phyloP scores from a whole-genome alignment of 2,888 invertebrate species.

The Caenorhabditis sp. region DNA sequence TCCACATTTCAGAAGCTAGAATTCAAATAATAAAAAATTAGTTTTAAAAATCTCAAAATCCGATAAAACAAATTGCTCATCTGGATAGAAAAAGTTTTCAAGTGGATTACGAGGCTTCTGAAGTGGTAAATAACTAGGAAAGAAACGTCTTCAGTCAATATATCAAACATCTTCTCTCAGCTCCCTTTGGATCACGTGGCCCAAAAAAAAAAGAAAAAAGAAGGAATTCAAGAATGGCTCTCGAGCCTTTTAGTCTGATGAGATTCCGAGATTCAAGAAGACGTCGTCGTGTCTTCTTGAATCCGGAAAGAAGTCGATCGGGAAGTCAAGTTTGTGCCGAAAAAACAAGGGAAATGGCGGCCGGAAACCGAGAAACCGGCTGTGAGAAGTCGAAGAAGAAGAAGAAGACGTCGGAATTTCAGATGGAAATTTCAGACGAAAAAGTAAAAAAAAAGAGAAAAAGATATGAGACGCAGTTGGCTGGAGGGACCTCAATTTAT shows the following conservation, averaged over 20 bases:
- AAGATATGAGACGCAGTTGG: background rate
- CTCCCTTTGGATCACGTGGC: background rate
- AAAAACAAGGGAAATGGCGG: slow-evolving; percentile 6
- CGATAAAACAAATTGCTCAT: background rate
- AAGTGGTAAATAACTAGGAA: background rate
- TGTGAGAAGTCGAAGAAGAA: no score
- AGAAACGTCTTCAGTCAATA: background rate
- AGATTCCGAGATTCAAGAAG: no score
- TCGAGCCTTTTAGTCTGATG: slow-evolving; percentile 57
- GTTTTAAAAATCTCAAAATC: background rate
- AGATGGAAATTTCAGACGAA: background rate
- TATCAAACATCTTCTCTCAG: background rate
- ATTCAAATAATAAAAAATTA: background rate
- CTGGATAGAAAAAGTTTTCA: background rate
- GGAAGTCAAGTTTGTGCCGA: background rate
- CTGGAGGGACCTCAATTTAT: slow-evolving; percentile 39
- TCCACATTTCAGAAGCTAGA: background rate
- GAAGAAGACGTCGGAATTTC: background rate
- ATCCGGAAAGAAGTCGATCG: background rate
- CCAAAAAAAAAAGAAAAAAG: no score
- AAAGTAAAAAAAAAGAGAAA: background rate
- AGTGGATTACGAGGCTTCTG: background rate
- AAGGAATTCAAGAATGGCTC: slow-evolving; percentile 12
- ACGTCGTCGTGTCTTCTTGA: background rate
- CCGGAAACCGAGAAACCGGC: slow-evolving; percentile 22